Evolutionary conservation across 2,888 invertebrate genomes (phyloP).

Genomic region (Heliconius aoede): DNA sequence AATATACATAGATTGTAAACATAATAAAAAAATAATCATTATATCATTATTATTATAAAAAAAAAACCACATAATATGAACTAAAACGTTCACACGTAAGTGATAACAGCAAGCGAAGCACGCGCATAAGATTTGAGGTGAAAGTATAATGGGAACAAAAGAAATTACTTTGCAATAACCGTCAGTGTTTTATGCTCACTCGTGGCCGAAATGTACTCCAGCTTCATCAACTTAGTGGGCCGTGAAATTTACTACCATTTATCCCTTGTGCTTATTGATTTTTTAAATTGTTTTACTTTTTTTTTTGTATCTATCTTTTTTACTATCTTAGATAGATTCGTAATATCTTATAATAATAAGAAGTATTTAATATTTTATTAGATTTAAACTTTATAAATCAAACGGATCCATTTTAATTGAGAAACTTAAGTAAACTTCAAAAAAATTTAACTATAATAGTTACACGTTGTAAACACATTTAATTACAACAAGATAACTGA

Average conservation of each 20-base stretch:
- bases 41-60: background rate
- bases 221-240: conserved; percentile 59
- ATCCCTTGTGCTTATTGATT: conserved; percentile 47
- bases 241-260: conserved; percentile 59
- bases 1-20: too few species aligned
- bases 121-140: conserved; percentile 54
- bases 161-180: conserved; percentile 65
- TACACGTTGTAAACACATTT: background rate
- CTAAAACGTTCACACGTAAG: conserved; percentile 8
- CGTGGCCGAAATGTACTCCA: conserved; percentile 45
- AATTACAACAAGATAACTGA: conserved; percentile 3
- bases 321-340: too few species aligned
- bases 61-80: background rate
- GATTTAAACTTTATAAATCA: too few species aligned
- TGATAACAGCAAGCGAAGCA: background rate
- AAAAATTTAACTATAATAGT: background rate
- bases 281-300: conserved; percentile 32
- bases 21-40: too few species aligned
- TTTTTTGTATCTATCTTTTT: background rate
- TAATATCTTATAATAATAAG: too few species aligned
- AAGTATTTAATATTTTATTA: too few species aligned
- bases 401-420: too few species aligned
- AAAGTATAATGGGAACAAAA: conserved; percentile 74
- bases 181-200: conserved; percentile 37
- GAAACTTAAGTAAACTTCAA: too few species aligned